phyloP scores from a whole-genome alignment of 2,888 invertebrate genomes.

The Mimachlamys varia region DNA sequence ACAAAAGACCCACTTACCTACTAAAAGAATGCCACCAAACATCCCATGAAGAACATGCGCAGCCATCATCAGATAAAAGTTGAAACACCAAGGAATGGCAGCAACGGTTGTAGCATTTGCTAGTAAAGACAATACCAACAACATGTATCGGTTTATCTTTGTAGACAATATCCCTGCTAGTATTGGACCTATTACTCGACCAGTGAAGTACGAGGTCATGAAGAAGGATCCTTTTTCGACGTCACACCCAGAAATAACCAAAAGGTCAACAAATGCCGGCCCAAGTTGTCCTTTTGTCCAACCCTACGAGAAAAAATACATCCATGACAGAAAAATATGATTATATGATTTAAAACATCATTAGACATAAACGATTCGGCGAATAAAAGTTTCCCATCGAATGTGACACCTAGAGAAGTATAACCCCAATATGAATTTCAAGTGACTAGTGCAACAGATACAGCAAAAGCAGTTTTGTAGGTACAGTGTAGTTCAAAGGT shows the following conservation, averaged over 20 bases:
- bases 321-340: not conserved
- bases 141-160: not conserved
- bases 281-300: slow-evolving; percentile 20
- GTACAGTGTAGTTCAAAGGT: too few relatives aligned
- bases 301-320: not conserved
- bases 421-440: too few relatives aligned
- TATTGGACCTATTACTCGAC: not conserved
- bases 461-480: too few relatives aligned
- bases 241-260: not conserved
- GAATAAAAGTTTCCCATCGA: too few relatives aligned
- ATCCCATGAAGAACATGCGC: slow-evolving; percentile 1
- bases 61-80: not conserved
- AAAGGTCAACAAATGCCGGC: slow-evolving; percentile 7
- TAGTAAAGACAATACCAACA: not conserved
- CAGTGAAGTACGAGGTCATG: not conserved
- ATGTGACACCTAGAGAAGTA: too few relatives aligned
- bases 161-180: not conserved
- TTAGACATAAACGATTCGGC: too few relatives aligned
- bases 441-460: too few relatives aligned
- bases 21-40: not conserved
- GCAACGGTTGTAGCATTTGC: not conserved
- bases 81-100: not conserved
- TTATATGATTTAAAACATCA: too few relatives aligned
- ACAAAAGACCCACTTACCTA: not conserved
- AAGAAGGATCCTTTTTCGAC: not conserved